Conservation (phyloP, 2,888 invertebrate genomes). For the Spicauda simplicius region DNA sequence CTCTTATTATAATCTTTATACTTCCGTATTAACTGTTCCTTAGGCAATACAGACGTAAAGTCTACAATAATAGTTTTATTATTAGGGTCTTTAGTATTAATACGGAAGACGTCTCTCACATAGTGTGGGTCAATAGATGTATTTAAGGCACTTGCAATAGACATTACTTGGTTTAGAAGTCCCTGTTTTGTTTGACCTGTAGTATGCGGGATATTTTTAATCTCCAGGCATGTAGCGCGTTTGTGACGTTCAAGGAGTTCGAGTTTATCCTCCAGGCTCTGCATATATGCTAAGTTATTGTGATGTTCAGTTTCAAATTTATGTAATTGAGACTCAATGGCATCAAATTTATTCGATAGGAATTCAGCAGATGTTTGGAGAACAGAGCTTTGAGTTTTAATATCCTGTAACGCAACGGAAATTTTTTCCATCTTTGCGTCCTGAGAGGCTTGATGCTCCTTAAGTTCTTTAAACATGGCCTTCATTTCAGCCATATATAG, state of each 20-base stretch:
- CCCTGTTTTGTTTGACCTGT: slow-evolving; percentile 6
- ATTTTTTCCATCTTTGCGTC: too few relatives aligned
- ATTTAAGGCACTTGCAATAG: not conserved
- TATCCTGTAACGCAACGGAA: too few relatives aligned
- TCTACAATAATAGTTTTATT: slow-evolving; percentile 22
- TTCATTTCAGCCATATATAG: too few relatives aligned
- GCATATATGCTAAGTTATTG: too few relatives aligned
- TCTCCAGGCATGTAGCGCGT: too few relatives aligned
- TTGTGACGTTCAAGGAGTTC: too few relatives aligned
- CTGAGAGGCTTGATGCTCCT: too few relatives aligned
- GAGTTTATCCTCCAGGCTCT: too few relatives aligned
- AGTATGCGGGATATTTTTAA: not conserved
- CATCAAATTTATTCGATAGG: slow-evolving; percentile 17
- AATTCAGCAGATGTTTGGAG: slow-evolving; percentile 11
- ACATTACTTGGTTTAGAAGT: not conserved
- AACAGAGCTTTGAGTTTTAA: slow-evolving; percentile 2
- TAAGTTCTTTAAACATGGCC: too few relatives aligned
- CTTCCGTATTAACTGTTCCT: not conserved
- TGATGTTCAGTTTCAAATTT: slow-evolving; percentile 6
- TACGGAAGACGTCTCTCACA: slow-evolving; percentile 12
- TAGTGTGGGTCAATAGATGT: not conserved
- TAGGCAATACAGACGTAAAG: slow-evolving; percentile 15
- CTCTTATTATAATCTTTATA: too few relatives aligned
- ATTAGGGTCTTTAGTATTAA: not conserved
- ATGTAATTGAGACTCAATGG: slow-evolving; percentile 11